Evolutionary conservation across 1,140 invertebrate species (phyloP).

Genomic region (Nylanderia fulva): DNA sequence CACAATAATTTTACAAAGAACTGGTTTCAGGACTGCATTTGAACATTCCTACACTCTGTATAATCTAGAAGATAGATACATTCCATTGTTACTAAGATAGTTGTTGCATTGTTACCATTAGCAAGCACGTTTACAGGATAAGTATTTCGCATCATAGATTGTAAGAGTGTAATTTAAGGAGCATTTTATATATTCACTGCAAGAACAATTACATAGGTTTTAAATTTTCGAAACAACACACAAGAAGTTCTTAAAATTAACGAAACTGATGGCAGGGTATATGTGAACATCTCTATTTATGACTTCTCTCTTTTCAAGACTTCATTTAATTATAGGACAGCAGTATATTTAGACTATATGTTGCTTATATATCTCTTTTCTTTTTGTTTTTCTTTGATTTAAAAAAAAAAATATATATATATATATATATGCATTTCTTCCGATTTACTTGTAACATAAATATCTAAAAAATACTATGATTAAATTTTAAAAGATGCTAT

Average conservation of each 20-base stretch:
- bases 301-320: not conserved
- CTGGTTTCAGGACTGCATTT: slow-evolving; percentile 76
- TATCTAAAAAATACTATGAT: not conserved
- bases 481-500: not conserved
- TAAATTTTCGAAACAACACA: slow-evolving; percentile 1
- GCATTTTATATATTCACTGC: slow-evolving; percentile 44
- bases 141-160: slow-evolving; percentile 76
- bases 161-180: slow-evolving; percentile 67
- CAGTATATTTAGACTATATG: not conserved
- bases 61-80: slow-evolving; percentile 78
- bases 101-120: slow-evolving; percentile 77
- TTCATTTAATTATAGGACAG: not conserved
- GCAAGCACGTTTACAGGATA: slow-evolving; percentile 71
- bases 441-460: not conserved
- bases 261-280: not conserved
- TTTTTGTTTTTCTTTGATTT: not conserved
- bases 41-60: slow-evolving; percentile 81
- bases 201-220: slow-evolving; percentile 28
- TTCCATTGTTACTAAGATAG: slow-evolving; percentile 81
- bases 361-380: slow-evolving; percentile 15
- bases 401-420: no score
- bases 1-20: slow-evolving; percentile 68
- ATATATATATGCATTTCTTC: not conserved
- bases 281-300: not conserved
- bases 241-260: not conserved